Evolutionary conservation across 2,888 invertebrate genomes (phyloP), one percentile per base, ranked within the genome.

Genomic region (Digitonthophagus gazella): DNA sequence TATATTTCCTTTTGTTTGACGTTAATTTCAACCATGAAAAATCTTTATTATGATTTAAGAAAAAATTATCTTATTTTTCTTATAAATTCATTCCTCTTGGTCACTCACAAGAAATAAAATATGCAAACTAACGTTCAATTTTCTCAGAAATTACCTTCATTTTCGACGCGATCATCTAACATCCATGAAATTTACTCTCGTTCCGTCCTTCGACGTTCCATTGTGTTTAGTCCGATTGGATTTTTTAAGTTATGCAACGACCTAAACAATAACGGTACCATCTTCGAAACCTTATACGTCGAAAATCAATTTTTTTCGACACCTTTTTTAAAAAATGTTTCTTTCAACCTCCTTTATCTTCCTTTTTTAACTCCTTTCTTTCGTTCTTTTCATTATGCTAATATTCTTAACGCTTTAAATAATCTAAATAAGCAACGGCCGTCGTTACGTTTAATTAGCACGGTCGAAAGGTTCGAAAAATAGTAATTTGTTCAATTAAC

Each of bases 401-500:
- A 44, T 44, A 44, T 8, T 44, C 11, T 44, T 44, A 8, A 44
- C 28, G 28, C 8, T 44, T 44, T 44, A 44, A 8, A 11, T 11
- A 11, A 44, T 11, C 6, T 44, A 11, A 44, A 44, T 44, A 44
- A 44, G 28, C 11, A 44, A 44, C 2, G 28, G 3, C 6, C 28
- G 6, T 44, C 28, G 28, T 44, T 44, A 44, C 11, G 11, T 44
- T 44, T 44, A 44, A 44, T 44, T 44, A 44, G 28, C 28, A 44
- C 28, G 28, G 28, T 44, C 28, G 28, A 44, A 44, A 11, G 28
- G 16, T 19, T 61, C 18, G 18, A n/a, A 61, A 61, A 61, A 61
- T 20, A 61, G 61, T 61, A 61, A 61, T 61, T 61, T 61, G 61
- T 18, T 61, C 61, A 61, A 61, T 61, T 61, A 61, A 20, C 20